Conservation (phyloP, 2,888 invertebrate species). For the Drosophila melanosoma region DNA sequence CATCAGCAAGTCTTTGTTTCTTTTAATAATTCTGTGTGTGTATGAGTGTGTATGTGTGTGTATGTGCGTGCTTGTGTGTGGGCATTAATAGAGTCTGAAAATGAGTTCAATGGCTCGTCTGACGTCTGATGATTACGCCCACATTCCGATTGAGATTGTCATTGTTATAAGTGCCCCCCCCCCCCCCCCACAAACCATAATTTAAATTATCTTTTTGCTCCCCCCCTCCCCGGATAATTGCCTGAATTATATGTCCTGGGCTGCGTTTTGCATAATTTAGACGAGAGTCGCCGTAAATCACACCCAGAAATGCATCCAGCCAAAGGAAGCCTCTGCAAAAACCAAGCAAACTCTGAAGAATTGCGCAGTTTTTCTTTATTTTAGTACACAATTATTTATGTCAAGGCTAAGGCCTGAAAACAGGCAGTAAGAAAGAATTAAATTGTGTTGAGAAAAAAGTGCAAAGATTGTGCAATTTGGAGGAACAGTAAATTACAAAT, state of each 20-base stretch:
- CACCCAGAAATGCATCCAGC: conserved; percentile 45
- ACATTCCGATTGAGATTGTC: conserved; percentile 38
- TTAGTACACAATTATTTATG: conserved; percentile 52
- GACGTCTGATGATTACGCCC: conserved; percentile 40
- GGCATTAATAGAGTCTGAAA: conserved; percentile 39
- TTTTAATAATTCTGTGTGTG: conserved; percentile 13
- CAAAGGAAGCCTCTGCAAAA: conserved; percentile 20
- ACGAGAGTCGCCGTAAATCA: conserved; percentile 57
- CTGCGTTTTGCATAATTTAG: conserved; percentile 47
- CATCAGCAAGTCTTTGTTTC: conserved; percentile 26
- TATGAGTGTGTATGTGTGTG: conserved; percentile 2
- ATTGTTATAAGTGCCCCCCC: conserved; percentile 3
- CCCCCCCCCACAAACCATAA: background rate
- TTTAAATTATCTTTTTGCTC: background rate
- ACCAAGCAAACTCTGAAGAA: conserved; percentile 9
- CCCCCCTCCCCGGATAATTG: conserved; percentile 24
- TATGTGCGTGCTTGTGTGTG: conserved; percentile 4
- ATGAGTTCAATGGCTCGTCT: conserved; percentile 47
- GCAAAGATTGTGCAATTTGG: background rate
- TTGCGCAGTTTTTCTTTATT: conserved; percentile 16
- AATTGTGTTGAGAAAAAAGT: background rate
- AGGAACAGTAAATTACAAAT: background rate
- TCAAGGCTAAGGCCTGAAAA: conserved; percentile 54
- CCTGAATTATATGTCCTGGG: conserved; percentile 40
- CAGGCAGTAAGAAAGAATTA: conserved; percentile 12